Evolutionary conservation across 2,113 vertebrate genomes (phyloP), one percentile per base, ranked within the genome.

Genomic region (Tricholaema leucomelas): DNA sequence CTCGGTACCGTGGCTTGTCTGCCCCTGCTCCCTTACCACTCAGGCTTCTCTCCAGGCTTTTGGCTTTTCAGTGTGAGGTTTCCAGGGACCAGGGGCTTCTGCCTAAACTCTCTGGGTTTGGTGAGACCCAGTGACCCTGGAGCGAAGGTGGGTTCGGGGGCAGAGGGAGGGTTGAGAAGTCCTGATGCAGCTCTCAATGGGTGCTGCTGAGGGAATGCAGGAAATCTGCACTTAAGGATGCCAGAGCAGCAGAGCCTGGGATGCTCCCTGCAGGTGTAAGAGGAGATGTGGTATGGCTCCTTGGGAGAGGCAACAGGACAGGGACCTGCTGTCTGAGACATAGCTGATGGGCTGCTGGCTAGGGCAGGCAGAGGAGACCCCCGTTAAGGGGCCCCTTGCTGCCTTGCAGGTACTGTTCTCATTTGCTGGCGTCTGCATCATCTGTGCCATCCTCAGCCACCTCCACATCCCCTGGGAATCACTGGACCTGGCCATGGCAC

Each of bases 371-470:
- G 18, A 17, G 21, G 23, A 69, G 6, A n/a, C 4, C 9, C 16
- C 8, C 44, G 28, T 36, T 42, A 33, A 91, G 27, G 31, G 14
- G 73, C 28, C 5, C 10, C 24, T 61, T 61, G 15, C 50, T 81
- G 40, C 76, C 72, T 73, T 72, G 59, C 88, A 98, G 98, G 93
- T 99, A n/a, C 93, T 99, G 59, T 54, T 98, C n/a, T 96, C 98
- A 0, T 95, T 98, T 74, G 73, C 93, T 72, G 87, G 90, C 48
- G 97, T 97, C 64, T 98, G 98, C 97, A 48, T 85, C 3, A 1
- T 98, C 67, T 98, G 97, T 69, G 96, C 92, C n/a, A 42, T 93
- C 38, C 81, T 98, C 93, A 95, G 91, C 52, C 83, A 87, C 35
- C 92, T 93, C 55, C 65, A 33, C 13, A 2, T 72, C 38, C 50